Percentiles rank a stretch among this genome's conserved stretches.
These are phyloP conservation scores for Datnioides undecimradiatus DNA, from an alignment of 2,113 vertebrate species.

Conservation along the genomic window DNA sequence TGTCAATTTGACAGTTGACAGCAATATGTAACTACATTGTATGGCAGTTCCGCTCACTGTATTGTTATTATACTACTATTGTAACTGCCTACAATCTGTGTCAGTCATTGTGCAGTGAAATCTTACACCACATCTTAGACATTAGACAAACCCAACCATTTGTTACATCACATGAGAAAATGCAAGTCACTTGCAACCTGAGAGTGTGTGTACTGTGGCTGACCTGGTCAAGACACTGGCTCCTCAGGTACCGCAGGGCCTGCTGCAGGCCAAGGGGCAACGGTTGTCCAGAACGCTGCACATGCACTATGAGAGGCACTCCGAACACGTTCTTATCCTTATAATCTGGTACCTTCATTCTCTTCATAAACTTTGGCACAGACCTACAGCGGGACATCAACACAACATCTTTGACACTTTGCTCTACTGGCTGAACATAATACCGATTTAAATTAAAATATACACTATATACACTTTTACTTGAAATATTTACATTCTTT, in stretches of 20 bases:
- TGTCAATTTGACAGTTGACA: neutral
- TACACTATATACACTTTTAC: neutral
- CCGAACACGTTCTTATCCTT: constrained; percentile 97
- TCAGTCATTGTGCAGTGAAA: constrained; percentile 23
- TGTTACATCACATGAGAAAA: constrained; percentile 24
- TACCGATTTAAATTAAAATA: neutral
- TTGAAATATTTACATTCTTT: too few relatives aligned
- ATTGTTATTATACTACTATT: neutral
- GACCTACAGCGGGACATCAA: constrained; percentile 86
- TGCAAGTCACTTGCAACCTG: neutral
- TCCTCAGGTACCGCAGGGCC: constrained; percentile 91
- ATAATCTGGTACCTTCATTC: constrained; percentile 98
- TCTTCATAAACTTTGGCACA: constrained; percentile 99
- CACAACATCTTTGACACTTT: neutral
- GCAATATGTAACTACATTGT: neutral
- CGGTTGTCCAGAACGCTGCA: constrained; percentile 96
- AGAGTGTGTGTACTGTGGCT: neutral
- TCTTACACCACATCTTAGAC: neutral
- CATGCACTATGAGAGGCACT: constrained; percentile 96
- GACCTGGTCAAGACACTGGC: constrained; percentile 97
- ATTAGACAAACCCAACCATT: neutral
- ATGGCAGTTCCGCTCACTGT: neutral
- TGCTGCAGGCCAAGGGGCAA: constrained; percentile 96
- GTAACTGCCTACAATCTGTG: neutral
- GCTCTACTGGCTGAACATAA: neutral